These are phyloP conservation scores for Zonotrichia albicollis DNA, from an alignment of 2,797 vertebrate species.

Conservation along the genomic window DNA sequence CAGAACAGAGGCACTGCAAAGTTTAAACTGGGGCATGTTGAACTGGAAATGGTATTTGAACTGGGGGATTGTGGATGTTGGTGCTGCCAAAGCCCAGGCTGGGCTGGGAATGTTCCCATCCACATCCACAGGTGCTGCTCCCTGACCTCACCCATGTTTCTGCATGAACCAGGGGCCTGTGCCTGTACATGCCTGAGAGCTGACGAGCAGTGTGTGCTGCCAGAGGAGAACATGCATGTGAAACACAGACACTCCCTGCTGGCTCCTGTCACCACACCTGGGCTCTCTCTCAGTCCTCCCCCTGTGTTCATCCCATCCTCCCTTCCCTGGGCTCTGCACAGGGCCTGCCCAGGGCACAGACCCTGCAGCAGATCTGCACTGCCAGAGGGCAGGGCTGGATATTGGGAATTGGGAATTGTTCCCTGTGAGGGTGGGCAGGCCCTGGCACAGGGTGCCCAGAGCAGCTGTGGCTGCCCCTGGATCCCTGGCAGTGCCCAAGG, in stretches of 20 bases:
- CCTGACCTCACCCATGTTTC: rapidly evolving
- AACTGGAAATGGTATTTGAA: background rate
- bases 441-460: background rate
- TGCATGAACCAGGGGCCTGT: rapidly evolving
- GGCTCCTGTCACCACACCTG: rapidly evolving
- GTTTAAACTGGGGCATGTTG: rapidly evolving
- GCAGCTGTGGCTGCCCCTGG: background rate
- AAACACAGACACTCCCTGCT: background rate
- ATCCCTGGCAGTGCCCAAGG: background rate
- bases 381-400: background rate
- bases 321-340: background rate
- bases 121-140: rapidly evolving
- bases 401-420: background rate
- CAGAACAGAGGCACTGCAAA: background rate
- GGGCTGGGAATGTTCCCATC: background rate
- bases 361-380: background rate
- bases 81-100: background rate
- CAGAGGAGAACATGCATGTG: rapidly evolving
- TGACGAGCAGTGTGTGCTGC: background rate
- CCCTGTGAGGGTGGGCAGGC: too few relatives aligned
- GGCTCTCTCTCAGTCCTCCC: background rate
- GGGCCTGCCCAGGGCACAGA: rapidly evolving
- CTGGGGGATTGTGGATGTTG: background rate
- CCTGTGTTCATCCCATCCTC: background rate
- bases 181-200: rapidly evolving